These are phyloP conservation scores for Menura novaehollandiae DNA, from an alignment of 2,113 vertebrate species.

Conservation along the genomic window DNA sequence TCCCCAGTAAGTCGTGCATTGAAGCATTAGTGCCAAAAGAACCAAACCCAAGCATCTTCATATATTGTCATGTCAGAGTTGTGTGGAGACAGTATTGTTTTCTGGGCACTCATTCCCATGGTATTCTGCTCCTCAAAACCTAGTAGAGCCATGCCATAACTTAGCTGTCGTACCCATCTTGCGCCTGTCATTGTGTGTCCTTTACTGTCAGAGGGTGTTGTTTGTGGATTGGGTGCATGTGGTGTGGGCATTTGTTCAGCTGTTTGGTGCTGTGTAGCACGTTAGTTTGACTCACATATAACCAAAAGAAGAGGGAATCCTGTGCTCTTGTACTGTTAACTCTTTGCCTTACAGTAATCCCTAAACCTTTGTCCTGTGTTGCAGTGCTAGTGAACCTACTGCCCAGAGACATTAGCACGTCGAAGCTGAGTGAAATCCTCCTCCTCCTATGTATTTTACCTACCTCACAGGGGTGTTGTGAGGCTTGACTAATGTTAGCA, in stretches of 20 bases:
- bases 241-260: neutral
- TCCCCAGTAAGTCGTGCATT: neutral
- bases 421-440: neutral
- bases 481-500: conserved; percentile 39
- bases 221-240: neutral
- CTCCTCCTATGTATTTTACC: conserved; percentile 24
- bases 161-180: neutral
- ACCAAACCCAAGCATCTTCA: neutral
- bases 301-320: neutral
- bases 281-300: neutral
- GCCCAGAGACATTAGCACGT: neutral
- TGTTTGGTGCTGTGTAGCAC: neutral
- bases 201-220: neutral
- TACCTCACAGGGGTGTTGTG: conserved; percentile 60
- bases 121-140: neutral
- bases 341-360: conserved; percentile 7
- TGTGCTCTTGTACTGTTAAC: neutral
- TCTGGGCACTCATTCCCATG: neutral
- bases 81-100: neutral
- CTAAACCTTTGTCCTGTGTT: neutral
- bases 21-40: neutral
- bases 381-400: neutral
- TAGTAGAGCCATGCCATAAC: neutral
- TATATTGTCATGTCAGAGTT: neutral
- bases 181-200: neutral